phyloP scores from a whole-genome alignment of 2,797 vertebrate species.

The Girardinus metallicus region DNA sequence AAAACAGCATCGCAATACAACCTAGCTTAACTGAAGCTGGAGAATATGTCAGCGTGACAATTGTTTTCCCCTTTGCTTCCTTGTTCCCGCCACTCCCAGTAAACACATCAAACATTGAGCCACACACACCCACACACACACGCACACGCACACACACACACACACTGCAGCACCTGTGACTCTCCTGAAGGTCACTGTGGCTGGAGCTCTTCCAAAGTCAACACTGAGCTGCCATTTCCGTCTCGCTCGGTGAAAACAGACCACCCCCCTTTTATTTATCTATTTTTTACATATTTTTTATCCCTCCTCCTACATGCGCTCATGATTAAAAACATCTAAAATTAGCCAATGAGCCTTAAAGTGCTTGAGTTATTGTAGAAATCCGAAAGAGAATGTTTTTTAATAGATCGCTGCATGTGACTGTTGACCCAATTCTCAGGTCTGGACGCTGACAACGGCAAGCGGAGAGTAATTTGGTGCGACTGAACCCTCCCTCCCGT shows the following conservation, averaged over 20 bases:
- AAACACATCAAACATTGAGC: constrained; percentile 23
- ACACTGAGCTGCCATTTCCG: constrained; percentile 45
- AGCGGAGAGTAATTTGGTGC: constrained; percentile 52
- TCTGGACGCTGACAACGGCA: constrained; percentile 66
- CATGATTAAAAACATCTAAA: constrained; percentile 10
- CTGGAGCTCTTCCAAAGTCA: constrained; percentile 63
- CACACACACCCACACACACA: neutral
- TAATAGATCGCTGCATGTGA: constrained; percentile 47
- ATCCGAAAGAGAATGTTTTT: constrained; percentile 14
- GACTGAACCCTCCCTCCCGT: constrained; percentile 38
- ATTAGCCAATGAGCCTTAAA: neutral
- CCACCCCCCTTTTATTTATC: neutral
- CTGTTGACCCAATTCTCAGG: constrained; percentile 74
- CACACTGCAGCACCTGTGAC: constrained; percentile 48
- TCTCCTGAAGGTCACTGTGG: constrained; percentile 56
- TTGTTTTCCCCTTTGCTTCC: constrained; percentile 40
- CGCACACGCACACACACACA: neutral
- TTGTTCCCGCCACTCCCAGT: constrained; percentile 43
- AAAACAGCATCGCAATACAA: neutral
- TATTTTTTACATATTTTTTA: neutral
- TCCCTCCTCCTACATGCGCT: neutral
- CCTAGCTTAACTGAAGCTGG: neutral
- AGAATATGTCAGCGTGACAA: constrained; percentile 5
- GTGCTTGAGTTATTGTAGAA: neutral
- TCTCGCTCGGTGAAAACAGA: neutral